Percentiles rank a stretch among this genome's conserved stretches.
phyloP scores from a whole-genome alignment of 2,888 invertebrate species.

The Steromphala cineraria region DNA sequence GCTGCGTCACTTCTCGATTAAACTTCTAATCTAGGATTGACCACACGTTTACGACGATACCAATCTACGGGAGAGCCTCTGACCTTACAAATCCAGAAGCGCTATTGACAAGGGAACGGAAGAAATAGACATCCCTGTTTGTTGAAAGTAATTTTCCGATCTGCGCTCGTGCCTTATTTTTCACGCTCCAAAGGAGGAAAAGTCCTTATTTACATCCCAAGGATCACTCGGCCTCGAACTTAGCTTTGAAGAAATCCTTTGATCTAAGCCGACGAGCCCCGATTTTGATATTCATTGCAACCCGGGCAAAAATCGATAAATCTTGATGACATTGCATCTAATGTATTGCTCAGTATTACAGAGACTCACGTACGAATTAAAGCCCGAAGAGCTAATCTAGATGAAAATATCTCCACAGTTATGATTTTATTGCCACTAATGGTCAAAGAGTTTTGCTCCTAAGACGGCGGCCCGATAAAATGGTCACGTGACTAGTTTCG shows the following conservation, averaged over 20 bases:
- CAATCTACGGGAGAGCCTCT: not conserved
- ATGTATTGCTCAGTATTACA: slow-evolving; percentile 7
- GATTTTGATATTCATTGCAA: slow-evolving; percentile 10
- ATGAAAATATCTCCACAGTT: slow-evolving; percentile 14
- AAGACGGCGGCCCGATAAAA: not conserved
- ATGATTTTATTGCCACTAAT: slow-evolving; percentile 11
- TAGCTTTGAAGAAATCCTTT: slow-evolving; percentile 20
- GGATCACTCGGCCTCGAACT: slow-evolving; percentile 6
- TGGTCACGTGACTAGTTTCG: not conserved
- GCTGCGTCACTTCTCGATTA: slow-evolving; percentile 4
- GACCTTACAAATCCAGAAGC: not conserved
- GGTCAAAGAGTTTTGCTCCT: not conserved
- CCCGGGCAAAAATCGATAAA: slow-evolving; percentile 16
- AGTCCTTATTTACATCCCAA: slow-evolving; percentile 12
- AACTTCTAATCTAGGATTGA: slow-evolving; percentile 11
- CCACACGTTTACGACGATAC: not conserved
- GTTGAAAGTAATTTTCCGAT: slow-evolving; percentile 20
- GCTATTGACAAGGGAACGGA: not conserved
- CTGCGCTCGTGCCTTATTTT: not conserved
- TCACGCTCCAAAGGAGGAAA: slow-evolving; percentile 4
- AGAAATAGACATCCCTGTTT: not conserved
- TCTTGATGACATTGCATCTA: slow-evolving; percentile 1
- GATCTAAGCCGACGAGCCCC: slow-evolving; percentile 21
- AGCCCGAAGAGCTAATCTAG: not conserved
- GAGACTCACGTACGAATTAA: slow-evolving; percentile 8